Evolutionary conservation across 2,113 vertebrate genomes (phyloP).

Genomic region (Stegostoma tigrinum): DNA sequence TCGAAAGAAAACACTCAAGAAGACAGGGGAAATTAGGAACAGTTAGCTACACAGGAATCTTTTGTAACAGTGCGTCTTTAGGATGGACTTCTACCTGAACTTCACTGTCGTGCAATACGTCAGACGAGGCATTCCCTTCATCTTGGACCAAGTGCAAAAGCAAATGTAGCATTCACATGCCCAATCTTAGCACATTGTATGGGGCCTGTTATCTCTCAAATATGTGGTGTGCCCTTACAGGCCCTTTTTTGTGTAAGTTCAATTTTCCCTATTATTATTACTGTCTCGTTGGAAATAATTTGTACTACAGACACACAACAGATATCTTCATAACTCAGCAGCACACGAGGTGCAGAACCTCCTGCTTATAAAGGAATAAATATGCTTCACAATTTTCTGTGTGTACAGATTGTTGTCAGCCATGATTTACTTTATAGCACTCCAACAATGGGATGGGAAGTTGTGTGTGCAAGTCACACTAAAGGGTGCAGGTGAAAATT

Average conservation of each 20-base stretch:
- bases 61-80: not conserved
- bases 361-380: not conserved
- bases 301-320: not conserved
- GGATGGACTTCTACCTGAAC: not conserved
- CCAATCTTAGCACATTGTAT: not conserved
- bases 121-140: not conserved
- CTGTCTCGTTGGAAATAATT: not conserved
- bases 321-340: not conserved
- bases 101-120: not conserved
- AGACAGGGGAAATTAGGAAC: not conserved
- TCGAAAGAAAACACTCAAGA: not conserved
- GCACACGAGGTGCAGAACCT: not conserved
- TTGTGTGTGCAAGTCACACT: not conserved
- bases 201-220: not conserved
- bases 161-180: not conserved
- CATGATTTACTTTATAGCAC: not conserved
- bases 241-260: not conserved
- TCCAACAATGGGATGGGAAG: not conserved
- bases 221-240: not conserved
- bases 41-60: not conserved
- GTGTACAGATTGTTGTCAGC: not conserved
- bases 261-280: not conserved
- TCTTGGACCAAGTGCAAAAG: not conserved
- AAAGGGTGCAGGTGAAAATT: not conserved
- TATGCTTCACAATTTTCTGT: not conserved